Evolutionary conservation across 2,113 vertebrate species (phyloP).

Genomic region (Tragelaphus scriptus): DNA sequence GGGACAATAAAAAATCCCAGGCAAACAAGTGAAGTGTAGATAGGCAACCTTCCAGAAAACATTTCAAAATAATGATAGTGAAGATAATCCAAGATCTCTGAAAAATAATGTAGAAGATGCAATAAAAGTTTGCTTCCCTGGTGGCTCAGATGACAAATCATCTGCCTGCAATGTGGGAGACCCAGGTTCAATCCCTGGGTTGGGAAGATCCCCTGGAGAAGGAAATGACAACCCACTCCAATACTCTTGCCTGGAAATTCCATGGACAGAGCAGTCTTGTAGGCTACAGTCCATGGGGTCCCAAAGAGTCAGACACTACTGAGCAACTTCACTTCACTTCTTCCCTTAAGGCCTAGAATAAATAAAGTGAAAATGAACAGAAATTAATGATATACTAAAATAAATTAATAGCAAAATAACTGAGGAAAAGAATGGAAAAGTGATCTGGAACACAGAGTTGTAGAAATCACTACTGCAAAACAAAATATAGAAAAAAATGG

Average conservation of each 20-base stretch:
- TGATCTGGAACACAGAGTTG: not conserved
- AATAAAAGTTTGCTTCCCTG: not conserved
- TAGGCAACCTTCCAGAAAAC: not conserved
- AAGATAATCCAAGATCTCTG: not conserved
- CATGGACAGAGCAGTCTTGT: no score
- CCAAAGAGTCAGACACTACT: rapidly evolving
- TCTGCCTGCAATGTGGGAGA: no score
- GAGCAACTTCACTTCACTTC: no score
- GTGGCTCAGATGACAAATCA: no score
- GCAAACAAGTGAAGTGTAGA: not conserved
- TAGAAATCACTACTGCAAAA: not conserved
- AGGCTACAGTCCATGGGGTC: no score
- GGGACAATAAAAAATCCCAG: not conserved
- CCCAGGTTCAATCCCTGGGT: rapidly evolving
- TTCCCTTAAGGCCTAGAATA: not conserved
- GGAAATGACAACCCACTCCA: no score
- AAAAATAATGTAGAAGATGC: not conserved
- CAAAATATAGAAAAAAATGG: not conserved
- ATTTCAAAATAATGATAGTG: not conserved
- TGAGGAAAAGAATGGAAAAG: not conserved
- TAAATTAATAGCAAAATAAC: not conserved
- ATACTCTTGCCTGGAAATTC: no score
- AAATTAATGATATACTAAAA: not conserved
- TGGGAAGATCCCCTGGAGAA: rapidly evolving
- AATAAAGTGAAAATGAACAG: not conserved